Base-by-base conservation (phyloP, 1,140 invertebrate genomes). In the Pteromalus puparum region DNA sequence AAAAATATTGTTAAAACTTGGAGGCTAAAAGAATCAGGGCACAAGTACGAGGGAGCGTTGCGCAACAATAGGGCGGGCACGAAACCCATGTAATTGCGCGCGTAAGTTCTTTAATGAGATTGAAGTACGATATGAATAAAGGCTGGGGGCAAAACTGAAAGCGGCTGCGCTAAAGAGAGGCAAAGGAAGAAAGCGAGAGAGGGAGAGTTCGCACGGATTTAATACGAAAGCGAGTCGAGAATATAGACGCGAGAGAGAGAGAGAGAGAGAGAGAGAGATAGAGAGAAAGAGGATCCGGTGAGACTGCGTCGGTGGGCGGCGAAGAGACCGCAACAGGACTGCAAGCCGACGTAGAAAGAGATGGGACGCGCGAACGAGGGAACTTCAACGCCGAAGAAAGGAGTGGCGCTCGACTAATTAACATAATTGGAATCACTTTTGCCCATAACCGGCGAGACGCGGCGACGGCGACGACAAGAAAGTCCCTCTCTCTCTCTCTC, bases 361-460 rank as follows among this genome's bases (percentile, higher is more conserved):
- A 38, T 53, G 18, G 42, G 30, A 46, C 70, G 80, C 21, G 81
- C 72, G 81, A 87, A 86, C 78, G 86, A 87, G 88, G 85, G 83
- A 89, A 85, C 84, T 85, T 82, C 75, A 82, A 82, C 84, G 80
- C 75, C 48, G 48, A 82, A 73, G 80, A 85, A 82, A 85, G 80
- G 75, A 85, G 80, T 85, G 84, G 84, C 75, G 80, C 84, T 82
- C 86, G 87, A 88, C 88, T 89, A 90, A 90, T 90, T 89, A 89
- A 88, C 87, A 89, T 90, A 89, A 90, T 89, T 88, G 88, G 87
- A 90, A 89, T 90, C 88, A 90, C 87, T 90, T 87, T 89, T 87
- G 87, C 87, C 88, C 87, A 89, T 89, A 87, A 85, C 79, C 76
- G 84, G 85, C 86, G 81, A 89, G 88, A 87, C 85, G 86, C 86